Conservation (phyloP, 2,113 vertebrate species). For the Eretmochelys imbricata region DNA sequence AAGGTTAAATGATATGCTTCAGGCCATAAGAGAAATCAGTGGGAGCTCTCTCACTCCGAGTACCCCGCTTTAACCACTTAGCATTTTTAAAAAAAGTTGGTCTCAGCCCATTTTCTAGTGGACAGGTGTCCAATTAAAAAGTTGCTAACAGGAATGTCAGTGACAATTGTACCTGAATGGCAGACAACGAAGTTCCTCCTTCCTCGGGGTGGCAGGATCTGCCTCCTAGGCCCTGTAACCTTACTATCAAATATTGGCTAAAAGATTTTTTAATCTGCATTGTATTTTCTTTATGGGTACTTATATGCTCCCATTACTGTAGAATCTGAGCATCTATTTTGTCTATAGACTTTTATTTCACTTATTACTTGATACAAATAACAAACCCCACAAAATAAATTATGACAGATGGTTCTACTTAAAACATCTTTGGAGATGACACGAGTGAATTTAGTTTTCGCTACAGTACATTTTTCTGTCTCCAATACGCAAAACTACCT, state of each 20-base stretch:
- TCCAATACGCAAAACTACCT: background rate
- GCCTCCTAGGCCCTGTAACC: background rate
- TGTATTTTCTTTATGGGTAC: background rate
- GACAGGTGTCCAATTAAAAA: background rate
- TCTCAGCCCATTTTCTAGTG: background rate
- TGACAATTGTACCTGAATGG: background rate
- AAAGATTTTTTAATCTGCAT: background rate
- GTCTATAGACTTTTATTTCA: background rate
- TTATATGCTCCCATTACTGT: background rate
- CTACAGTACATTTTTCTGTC: background rate
- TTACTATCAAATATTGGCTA: background rate
- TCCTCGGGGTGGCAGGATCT: background rate
- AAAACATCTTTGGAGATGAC: background rate
- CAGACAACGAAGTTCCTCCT: background rate
- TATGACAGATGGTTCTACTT: background rate
- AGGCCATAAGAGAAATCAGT: background rate
- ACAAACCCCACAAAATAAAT: background rate
- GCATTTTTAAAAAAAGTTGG: background rate
- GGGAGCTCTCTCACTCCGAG: background rate
- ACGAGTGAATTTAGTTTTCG: background rate
- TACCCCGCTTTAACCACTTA: background rate
- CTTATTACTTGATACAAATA: background rate
- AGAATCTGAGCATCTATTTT: background rate
- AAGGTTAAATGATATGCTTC: background rate
- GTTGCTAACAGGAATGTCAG: background rate